Evolutionary conservation across 2,797 vertebrate genomes (phyloP), one percentile per base, ranked within the genome.

Genomic region (Sarcophilus harrisii): DNA sequence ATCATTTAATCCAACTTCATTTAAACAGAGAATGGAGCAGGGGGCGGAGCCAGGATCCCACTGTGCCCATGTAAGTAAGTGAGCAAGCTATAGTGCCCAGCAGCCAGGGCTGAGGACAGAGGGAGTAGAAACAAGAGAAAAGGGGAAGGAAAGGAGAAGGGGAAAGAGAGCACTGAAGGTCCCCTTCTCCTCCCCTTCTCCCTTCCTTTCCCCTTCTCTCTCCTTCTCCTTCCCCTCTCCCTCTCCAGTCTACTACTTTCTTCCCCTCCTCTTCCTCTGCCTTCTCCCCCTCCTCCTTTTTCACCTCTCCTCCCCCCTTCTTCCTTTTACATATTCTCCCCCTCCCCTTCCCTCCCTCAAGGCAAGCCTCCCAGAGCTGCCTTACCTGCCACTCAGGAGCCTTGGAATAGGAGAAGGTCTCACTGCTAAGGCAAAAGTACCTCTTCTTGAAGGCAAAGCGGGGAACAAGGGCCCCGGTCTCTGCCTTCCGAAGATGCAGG

Each of bases 391-490:
- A 99, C 59, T 99, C 99, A 0, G 99, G 98, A 9, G 98, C 98
- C 98, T 99, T 99, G 98, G 99, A 99, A 45, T 99, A 99, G 95
- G 99, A 99, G 49, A 99, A 98, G 0, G 98, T 98, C 98, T 99
- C 99, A 18, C 98, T 98, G 1, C 98, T 99, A 95, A 99, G 98
- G 99, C 99, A 99, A 98, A 99, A 99, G 97, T 99, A 99, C 58
- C 99, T 99, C 96, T 99, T 99, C 98, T 99, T 99, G 98, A 99
- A 99, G 97, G 99, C 97, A 6, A 99, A 99, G 95, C 99, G 99
- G 0, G 99, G 99, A 62, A 99, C 98, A 95, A 99, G 98, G 60
- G 99, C 95, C 0, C 98, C 94, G 0, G 99, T 98, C 96, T 99
- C 98, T 0, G 99, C 98, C 91, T 99, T 99, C 97, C 99, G 98